Evolutionary conservation across 92 coral and sea anemone genomes (phyloP).

Genomic region (Isaurus tuberculatus): DNA sequence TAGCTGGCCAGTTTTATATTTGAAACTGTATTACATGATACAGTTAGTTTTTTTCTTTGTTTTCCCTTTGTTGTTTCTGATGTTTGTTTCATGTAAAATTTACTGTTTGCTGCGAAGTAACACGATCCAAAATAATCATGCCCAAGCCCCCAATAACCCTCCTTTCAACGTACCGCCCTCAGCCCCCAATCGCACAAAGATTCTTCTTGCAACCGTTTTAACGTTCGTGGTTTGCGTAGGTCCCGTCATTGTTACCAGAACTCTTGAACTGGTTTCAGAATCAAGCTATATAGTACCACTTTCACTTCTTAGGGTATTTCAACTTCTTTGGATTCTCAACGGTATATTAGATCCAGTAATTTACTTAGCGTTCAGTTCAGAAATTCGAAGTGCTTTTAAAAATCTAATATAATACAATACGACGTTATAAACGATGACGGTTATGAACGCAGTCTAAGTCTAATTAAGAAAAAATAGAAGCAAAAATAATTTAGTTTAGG

Average conservation of each 20-base stretch:
- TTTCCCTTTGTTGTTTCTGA: neutral
- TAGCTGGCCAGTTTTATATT: conserved; percentile 3
- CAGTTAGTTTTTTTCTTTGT: neutral
- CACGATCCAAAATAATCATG: neutral
- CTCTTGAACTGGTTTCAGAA: neutral
- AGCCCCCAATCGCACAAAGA: neutral
- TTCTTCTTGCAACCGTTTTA: neutral
- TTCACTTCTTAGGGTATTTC: neutral
- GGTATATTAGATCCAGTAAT: conserved; percentile 11
- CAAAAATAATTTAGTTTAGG: too few relatives aligned
- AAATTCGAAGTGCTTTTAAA: conserved; percentile 22
- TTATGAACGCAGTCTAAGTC: too few relatives aligned
- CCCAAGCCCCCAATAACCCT: neutral
- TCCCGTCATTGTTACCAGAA: neutral
- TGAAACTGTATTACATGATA: neutral
- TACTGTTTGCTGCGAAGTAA: neutral
- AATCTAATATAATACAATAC: too few relatives aligned
- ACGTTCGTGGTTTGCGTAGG: conserved; percentile 9
- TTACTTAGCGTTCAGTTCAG: conserved; percentile 11
- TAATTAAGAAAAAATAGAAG: too few relatives aligned
- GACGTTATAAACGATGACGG: too few relatives aligned
- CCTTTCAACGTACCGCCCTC: neutral
- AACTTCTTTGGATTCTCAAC: neutral
- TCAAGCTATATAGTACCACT: neutral
- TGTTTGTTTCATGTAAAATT: neutral